Percentiles rank a stretch among this genome's conserved stretches.
Conservation (phyloP, 2,797 vertebrate species). For the Percopsis omiscomaycus region DNA sequence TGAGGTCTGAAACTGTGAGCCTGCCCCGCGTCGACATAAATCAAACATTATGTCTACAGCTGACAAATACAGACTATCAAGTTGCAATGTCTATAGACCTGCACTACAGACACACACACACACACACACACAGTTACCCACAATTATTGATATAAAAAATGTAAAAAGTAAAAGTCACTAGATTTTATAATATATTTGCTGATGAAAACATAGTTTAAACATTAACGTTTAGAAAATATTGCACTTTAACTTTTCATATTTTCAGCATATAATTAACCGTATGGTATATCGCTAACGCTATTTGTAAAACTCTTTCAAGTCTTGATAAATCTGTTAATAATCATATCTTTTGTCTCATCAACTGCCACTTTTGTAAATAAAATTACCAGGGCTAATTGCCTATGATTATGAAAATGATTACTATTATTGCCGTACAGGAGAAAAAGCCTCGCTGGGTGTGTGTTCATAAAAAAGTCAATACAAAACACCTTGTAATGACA, state of each 20-base stretch:
- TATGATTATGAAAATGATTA: constrained; percentile 72
- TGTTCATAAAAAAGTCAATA: constrained; percentile 68
- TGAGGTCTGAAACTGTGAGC: constrained; percentile 39
- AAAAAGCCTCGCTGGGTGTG: constrained; percentile 33
- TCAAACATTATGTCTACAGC: constrained; percentile 65
- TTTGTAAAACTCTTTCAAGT: constrained; percentile 9
- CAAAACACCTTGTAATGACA: constrained; percentile 76
- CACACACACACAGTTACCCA: not conserved
- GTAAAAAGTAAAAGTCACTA: not conserved
- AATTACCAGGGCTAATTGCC: constrained; percentile 70
- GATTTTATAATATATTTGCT: not conserved
- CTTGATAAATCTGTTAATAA: constrained; percentile 51
- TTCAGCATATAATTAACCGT: not conserved
- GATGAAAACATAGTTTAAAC: not conserved
- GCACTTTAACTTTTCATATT: not conserved
- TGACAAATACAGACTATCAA: constrained; percentile 63
- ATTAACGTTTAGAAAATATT: not conserved
- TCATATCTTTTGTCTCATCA: constrained; percentile 21
- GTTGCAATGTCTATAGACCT: constrained; percentile 50
- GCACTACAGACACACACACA: constrained; percentile 23
- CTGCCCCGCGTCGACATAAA: constrained; percentile 62
- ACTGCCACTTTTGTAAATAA: constrained; percentile 68
- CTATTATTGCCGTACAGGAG: constrained; percentile 52
- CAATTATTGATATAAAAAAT: not conserved
- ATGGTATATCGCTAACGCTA: constrained; percentile 2